Base-by-base conservation (phyloP, 2,113 vertebrate species). In the Misgurnus anguillicaudatus region DNA sequence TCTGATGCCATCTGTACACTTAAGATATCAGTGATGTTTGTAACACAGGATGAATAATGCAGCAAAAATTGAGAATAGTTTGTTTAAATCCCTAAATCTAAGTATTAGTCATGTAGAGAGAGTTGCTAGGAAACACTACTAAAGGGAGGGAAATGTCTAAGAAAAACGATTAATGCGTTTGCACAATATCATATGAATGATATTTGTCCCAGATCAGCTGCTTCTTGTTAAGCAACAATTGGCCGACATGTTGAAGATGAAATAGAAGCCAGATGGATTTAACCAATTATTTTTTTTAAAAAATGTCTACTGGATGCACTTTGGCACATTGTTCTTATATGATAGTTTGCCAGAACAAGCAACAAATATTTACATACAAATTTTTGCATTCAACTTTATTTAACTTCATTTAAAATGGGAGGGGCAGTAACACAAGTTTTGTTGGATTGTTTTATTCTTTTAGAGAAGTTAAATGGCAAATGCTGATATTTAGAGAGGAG, bases 181-280 rank as follows among this genome's bases (percentile, higher is more conserved):
- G 14, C 31, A 36, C 48, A 51, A 51, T 51, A 51, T 51, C 13
- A 69, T 51, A 69, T 53, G 47, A 69, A 51, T 69, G 24, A 69
- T 53, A 69, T 75, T 81, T 76, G 71, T 24, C 63, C 41, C 36
- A 31, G 14, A 24, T 65, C 45, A 47, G 14, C 51, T 53, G 57
- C 9, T 5, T 74, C 21, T 72, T 79, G 58, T 53, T 57, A 36
- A 45, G 11, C 42, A 24, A 21, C 77, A 41, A 67, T 78, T 47
- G 53, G 68, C 41, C 39, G 68, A 57, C 9, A 13, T 41, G 16
- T 67, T 72, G n/a, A 62, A 67, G 63, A n/a, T 71, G 45, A 11
- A 10, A 53, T 72, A 47, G 5, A 10, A 53, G 47, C 68, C 24
- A 45, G 68, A 79, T 79, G 47, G 41, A 36, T 17, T 31, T 47